Conservation (phyloP, 2,888 invertebrate genomes). For the Drosophila recens region DNA sequence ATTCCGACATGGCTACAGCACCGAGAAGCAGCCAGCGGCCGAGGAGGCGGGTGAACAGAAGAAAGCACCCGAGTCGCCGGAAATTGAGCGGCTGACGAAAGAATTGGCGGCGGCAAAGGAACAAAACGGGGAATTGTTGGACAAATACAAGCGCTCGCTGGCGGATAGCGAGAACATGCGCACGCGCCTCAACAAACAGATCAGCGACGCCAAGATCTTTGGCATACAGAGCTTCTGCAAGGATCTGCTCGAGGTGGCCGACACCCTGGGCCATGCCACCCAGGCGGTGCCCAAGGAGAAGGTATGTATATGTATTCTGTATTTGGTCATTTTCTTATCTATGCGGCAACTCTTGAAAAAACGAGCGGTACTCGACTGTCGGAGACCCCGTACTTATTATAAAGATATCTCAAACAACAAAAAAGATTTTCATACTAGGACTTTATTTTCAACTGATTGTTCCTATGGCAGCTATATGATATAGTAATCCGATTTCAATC, state of each 20-base stretch:
- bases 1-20: conserved; percentile 34
- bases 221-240: conserved; percentile 99
- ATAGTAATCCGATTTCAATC: too few relatives aligned
- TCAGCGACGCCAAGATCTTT: conserved; percentile 96
- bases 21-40: conserved; percentile 43
- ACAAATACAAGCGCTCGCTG: conserved; percentile 97
- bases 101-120: conserved; percentile 88
- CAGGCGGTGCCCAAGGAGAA: conserved; percentile 94
- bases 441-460: too few relatives aligned
- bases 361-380: too few relatives aligned
- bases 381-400: too few relatives aligned
- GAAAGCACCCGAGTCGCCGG: conserved; percentile 25
- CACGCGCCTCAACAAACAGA: conserved; percentile 94
- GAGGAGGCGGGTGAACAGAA: conserved; percentile 20
- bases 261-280: conserved; percentile 94
- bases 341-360: too few relatives aligned
- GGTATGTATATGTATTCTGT: too few relatives aligned
- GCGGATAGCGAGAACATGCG: conserved; percentile 98
- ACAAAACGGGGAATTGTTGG: conserved; percentile 88
- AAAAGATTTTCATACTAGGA: too few relatives aligned
- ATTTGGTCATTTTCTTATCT: too few relatives aligned
- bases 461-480: too few relatives aligned
- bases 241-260: conserved; percentile 97
- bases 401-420: too few relatives aligned
- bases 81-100: conserved; percentile 85